Conservation (phyloP, 2,797 vertebrate genomes). For the Brachymystax lenok region DNA sequence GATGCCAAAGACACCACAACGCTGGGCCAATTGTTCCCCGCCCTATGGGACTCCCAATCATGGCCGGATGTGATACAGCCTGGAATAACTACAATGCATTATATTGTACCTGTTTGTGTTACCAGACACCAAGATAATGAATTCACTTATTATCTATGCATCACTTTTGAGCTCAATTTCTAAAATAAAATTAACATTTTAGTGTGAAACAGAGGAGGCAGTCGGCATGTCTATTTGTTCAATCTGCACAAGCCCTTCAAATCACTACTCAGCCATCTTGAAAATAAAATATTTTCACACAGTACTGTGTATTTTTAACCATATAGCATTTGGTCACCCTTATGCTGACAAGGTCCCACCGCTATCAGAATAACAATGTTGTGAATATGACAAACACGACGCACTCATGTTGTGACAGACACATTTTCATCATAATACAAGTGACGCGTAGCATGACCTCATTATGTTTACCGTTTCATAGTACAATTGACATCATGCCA, state of each 20-base stretch:
- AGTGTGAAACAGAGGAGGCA: not conserved
- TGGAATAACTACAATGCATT: too few species aligned
- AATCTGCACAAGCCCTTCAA: not conserved
- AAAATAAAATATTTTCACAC: not conserved
- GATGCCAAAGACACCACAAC: too few species aligned
- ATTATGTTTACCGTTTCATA: constrained; percentile 32
- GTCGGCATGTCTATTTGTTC: not conserved
- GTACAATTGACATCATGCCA: not conserved
- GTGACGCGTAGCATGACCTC: not conserved
- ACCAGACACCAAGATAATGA: not conserved
- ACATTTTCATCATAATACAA: constrained; percentile 35
- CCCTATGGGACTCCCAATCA: too few species aligned
- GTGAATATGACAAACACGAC: constrained; percentile 33
- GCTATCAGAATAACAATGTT: not conserved
- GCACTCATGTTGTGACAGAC: constrained; percentile 30
- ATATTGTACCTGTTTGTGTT: not conserved
- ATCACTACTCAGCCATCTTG: not conserved
- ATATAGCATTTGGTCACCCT: not conserved
- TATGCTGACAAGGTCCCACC: too few species aligned
- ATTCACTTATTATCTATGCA: not conserved
- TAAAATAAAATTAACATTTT: not conserved
- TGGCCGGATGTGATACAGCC: too few species aligned
- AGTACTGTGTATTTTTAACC: not conserved
- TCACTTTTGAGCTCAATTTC: not conserved
- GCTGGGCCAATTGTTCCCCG: too few species aligned